These are phyloP conservation scores for Cryptus viduatorius DNA, from an alignment of 2,888 invertebrate species.

Conservation along the genomic window DNA sequence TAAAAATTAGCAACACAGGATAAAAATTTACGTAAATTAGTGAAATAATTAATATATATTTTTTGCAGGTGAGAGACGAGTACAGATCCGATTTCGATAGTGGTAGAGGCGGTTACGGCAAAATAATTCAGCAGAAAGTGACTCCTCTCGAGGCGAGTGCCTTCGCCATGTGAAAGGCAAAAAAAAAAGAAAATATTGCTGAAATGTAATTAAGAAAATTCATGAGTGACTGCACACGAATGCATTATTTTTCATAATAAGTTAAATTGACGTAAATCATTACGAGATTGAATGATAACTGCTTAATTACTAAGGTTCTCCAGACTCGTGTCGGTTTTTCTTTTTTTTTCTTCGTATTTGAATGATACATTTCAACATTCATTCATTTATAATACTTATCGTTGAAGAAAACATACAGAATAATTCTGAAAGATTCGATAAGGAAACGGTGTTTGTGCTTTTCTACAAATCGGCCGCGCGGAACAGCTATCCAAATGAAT, in stretches of 20 bases:
- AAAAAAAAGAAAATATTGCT: constrained; percentile 6
- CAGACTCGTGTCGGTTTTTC: neutral
- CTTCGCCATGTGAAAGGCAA: constrained; percentile 81
- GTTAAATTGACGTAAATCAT: constrained; percentile 36
- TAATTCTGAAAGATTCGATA: neutral
- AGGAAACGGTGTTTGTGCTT: neutral
- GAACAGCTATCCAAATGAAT: neutral
- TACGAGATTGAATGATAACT: constrained; percentile 37
- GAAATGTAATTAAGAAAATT: constrained; percentile 32
- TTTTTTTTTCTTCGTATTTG: neutral
- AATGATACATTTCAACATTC: constrained; percentile 1
- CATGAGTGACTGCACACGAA: constrained; percentile 33
- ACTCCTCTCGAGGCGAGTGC: constrained; percentile 83
- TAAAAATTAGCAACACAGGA: neutral
- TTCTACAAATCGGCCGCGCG: neutral
- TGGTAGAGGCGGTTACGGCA: constrained; percentile 98
- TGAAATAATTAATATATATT: constrained; percentile 36
- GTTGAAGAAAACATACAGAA: constrained; percentile 1
- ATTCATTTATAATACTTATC: constrained; percentile 12
- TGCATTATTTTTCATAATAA: constrained; percentile 47
- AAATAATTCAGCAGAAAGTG: constrained; percentile 95
- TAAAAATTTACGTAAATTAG: neutral
- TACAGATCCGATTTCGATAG: constrained; percentile 98
- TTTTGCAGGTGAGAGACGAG: constrained; percentile 95
- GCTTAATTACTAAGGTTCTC: constrained; percentile 16